Evolutionary conservation across 2,113 vertebrate genomes (phyloP), one percentile per base, ranked within the genome.

Genomic region (Collichthys lucidus): DNA sequence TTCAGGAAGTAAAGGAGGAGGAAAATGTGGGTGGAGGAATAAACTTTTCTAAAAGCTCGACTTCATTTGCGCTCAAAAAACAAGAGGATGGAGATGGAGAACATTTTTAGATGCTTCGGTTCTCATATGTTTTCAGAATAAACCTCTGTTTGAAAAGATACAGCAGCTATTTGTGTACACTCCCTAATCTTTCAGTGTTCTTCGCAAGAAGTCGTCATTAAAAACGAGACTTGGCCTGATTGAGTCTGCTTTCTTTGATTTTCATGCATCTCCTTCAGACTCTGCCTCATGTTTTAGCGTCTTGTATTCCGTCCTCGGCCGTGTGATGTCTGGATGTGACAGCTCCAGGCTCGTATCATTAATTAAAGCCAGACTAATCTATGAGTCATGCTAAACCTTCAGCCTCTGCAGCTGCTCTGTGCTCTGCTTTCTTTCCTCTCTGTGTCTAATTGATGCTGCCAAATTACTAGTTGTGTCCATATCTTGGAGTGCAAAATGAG

Each of bases 401-500:
- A 67, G 80, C 69, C 64, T 70, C 47, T 74, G 76, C 82, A 81
- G 80, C 79, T 78, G 56, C 74, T 82, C 71, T 76, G 0, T 12
- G 4, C 46, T 20, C 59, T 26, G 12, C 40, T 59, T 29, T 50
- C 52, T 63, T 26, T 22, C 46, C 52, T 80, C 86, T 81, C 74
- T 35, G 49, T 70, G 68, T 67, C 77, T 88, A 87, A 88, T 88
- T 83, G 80, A 69, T 79, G 83, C 68, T 57, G 74, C 74, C 64
- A 86, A 87, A 90, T 88, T 77, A 84, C 84, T 74, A 12, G 70
- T 68, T 82, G 77, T 90, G 82, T 85, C 88, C 77, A 77, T 72
- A 84, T 82, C 57, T 86, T 83, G 29, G 82, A 91, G 84, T 57
- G 72, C 60, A 73, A 88, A 87, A 90, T 91, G 63, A 88, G 71